Conservation (phyloP, 2,888 invertebrate species). For the Leptura quadrifasciata region DNA sequence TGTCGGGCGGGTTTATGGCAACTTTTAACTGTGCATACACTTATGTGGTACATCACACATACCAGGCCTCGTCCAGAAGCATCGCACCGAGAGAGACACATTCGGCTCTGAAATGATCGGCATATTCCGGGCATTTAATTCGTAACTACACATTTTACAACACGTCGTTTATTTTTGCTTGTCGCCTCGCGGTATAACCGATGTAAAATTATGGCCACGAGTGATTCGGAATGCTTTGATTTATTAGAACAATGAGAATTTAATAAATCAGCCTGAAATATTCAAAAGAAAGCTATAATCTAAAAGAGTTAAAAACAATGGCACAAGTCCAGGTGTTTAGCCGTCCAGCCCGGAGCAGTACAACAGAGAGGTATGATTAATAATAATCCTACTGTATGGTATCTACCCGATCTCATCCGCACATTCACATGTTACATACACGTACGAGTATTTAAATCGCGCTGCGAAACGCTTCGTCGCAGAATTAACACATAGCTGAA, state of each 20-base stretch:
- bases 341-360: conserved; percentile 60
- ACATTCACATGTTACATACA: conserved; percentile 47
- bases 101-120: conserved; percentile 35
- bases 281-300: conserved; percentile 56
- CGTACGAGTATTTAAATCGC: conserved; percentile 2
- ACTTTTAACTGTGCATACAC: conserved; percentile 57
- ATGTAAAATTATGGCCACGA: conserved; percentile 28
- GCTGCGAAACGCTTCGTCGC: too few species aligned
- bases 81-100: conserved; percentile 55
- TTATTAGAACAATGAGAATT: conserved; percentile 54
- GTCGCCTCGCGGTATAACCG: conserved; percentile 27
- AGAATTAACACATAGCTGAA: too few species aligned
- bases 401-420: conserved; percentile 63
- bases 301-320: conserved; percentile 65
- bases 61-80: conserved; percentile 56
- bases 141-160: conserved; percentile 18
- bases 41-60: conserved; percentile 60
- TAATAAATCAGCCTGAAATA: conserved; percentile 54
- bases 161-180: conserved; percentile 30
- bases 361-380: conserved; percentile 68
- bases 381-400: conserved; percentile 72
- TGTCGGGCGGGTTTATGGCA: conserved; percentile 61
- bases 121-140: conserved; percentile 18
- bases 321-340: conserved; percentile 70
- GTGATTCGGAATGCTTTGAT: conserved; percentile 46